Conservation (phyloP, 2,113 vertebrate genomes). For the Triplophysa dalaica region DNA sequence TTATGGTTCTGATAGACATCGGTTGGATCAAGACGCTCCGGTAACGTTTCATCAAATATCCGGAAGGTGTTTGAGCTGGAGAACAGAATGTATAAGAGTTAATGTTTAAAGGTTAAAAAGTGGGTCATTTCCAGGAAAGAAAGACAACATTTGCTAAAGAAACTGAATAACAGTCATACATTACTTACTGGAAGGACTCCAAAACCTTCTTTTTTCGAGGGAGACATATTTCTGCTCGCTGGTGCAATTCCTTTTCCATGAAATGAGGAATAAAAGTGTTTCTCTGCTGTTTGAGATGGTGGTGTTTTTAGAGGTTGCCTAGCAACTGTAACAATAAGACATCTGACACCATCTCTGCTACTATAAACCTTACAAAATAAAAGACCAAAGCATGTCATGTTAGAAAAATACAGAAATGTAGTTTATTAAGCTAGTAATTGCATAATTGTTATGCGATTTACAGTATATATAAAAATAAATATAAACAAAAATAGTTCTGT, state of each 20-base stretch:
- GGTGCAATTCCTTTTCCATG: constrained; percentile 28
- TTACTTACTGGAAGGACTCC: constrained; percentile 49
- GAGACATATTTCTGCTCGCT: constrained; percentile 45
- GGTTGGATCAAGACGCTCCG: constrained; percentile 51
- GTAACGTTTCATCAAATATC: constrained; percentile 62
- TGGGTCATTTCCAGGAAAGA: too few relatives aligned
- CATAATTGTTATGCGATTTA: too few relatives aligned
- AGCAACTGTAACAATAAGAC: constrained; percentile 33
- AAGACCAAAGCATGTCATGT: not conserved
- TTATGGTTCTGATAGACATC: constrained; percentile 29
- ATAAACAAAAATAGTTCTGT: too few relatives aligned
- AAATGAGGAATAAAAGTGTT: not conserved
- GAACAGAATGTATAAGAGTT: constrained; percentile 37
- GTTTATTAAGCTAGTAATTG: not conserved
- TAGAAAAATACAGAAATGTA: not conserved
- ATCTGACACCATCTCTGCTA: constrained; percentile 22
- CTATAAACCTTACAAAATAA: not conserved
- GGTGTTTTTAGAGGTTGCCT: constrained; percentile 44
- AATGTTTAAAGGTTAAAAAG: not conserved
- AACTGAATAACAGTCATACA: not conserved
- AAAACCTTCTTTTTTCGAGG: constrained; percentile 56
- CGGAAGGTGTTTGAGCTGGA: constrained; percentile 64
- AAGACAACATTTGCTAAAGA: too few relatives aligned
- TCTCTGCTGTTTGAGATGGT: not conserved
- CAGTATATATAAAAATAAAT: too few relatives aligned